Evolutionary conservation across 1,140 invertebrate species (phyloP), one percentile per base, ranked within the genome.

Genomic region (Sminthurinus signatus): DNA sequence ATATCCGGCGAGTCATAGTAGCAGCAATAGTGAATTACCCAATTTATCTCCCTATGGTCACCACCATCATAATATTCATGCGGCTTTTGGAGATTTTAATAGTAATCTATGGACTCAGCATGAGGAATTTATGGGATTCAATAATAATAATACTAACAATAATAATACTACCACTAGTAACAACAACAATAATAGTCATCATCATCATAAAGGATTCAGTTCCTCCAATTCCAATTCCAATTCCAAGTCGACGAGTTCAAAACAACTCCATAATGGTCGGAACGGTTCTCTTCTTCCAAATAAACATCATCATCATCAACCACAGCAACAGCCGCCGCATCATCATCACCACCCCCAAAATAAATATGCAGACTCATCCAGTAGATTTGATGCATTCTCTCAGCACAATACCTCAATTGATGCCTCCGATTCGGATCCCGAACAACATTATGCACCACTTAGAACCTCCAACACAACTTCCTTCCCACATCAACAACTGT

Each of bases 81-180:
- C 54, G 5, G 25, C 51, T 19, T 56, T 36, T 27, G 36, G 54
- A 19, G 54, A 56, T 23, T 56, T 36, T 31, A 56, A 56, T 56
- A 36, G 29, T 2, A 56, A 56, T 23, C 31, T 56, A 5, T 56
- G 54, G 54, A 10, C 54, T 56, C 29, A 42, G 14, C 54, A 56
- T 42, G 54, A 56, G 4, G 54, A 56, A 2, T 56, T 56, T 39
- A 56, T 56, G 54, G 36, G 54, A n/a, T 56, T 39, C 54, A 56
- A 42, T 19, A 54, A 54, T 31, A 54, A 54, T 23, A 15, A 48
- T n/a, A n/a, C n/a, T n/a, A n/a, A n/a, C n/a, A n/a, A n/a, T n/a
- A n/a, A n/a, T n/a, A 8, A 52, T 52, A 28, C n/a, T n/a, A n/a
- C n/a, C n/a, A n/a, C n/a, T n/a, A n/a, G n/a, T n/a, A n/a, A n/a